Conservation (phyloP, 2,797 vertebrate genomes). For the Poliocrania exsul region DNA sequence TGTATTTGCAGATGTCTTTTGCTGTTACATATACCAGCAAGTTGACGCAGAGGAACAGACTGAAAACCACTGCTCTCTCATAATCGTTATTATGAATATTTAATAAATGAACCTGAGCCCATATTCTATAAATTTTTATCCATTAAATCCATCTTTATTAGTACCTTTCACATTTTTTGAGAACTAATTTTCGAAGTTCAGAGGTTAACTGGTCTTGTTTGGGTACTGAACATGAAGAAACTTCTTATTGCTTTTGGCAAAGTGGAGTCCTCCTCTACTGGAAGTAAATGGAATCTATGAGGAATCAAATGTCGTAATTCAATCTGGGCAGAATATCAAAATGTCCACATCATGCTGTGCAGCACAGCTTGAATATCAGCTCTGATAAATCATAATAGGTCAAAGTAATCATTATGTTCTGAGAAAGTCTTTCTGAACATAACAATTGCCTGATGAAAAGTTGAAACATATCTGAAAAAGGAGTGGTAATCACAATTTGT, state of each 20-base stretch:
- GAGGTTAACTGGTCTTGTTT: constrained; percentile 43
- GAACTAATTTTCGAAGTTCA: constrained; percentile 48
- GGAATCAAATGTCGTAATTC: neutral
- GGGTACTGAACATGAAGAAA: constrained; percentile 16
- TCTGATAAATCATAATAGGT: neutral
- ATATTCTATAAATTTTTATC: constrained; percentile 11
- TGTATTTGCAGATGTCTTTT: neutral
- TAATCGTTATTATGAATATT: constrained; percentile 19
- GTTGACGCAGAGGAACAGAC: neutral
- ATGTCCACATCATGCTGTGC: neutral
- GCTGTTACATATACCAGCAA: neutral
- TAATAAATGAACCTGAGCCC: constrained; percentile 34
- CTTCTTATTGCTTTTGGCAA: constrained; percentile 22
- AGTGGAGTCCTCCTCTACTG: neutral
- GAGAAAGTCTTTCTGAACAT: neutral
- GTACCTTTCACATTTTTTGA: neutral
- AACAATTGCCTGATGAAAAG: neutral
- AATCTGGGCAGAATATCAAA: neutral
- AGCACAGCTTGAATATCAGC: neutral
- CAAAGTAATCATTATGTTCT: neutral
- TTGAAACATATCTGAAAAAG: neutral
- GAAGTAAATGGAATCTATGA: constrained; percentile 3
- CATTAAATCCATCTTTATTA: constrained; percentile 42
- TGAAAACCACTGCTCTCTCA: neutral
- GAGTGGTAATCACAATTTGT: neutral